Evolutionary conservation across 2,888 invertebrate genomes (phyloP).

Genomic region (Drosophila rubida): DNA sequence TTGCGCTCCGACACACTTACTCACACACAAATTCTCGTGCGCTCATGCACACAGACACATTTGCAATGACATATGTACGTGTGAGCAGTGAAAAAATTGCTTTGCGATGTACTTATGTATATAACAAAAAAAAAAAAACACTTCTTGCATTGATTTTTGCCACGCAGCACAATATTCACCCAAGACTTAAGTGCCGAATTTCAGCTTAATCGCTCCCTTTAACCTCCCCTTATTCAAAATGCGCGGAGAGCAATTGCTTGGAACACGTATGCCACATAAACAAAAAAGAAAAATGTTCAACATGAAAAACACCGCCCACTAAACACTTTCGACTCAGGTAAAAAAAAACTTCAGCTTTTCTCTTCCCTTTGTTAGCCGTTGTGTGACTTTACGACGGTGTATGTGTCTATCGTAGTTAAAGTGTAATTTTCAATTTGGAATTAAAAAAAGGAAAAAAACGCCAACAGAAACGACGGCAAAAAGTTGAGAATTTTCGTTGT

Average conservation of each 20-base stretch:
- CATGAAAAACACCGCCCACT: constrained; percentile 62
- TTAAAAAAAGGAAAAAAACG: constrained; percentile 4
- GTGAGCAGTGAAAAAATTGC: constrained; percentile 44
- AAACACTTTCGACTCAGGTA: constrained; percentile 26
- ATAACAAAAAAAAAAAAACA: constrained; percentile 32
- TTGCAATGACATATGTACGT: constrained; percentile 40
- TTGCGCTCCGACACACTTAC: constrained; percentile 74
- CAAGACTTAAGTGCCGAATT: constrained; percentile 16
- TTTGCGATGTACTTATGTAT: constrained; percentile 19
- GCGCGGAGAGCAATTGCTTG: constrained; percentile 40
- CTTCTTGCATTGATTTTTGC: constrained; percentile 65
- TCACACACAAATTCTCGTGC: constrained; percentile 34
- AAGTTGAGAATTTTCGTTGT: constrained; percentile 17
- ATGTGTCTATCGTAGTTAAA: constrained; percentile 14
- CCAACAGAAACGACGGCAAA: constrained; percentile 28
- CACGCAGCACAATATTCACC: constrained; percentile 47
- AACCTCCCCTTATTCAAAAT: constrained; percentile 5
- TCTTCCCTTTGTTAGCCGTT: constrained; percentile 7
- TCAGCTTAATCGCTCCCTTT: not conserved
- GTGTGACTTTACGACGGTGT: constrained; percentile 1
- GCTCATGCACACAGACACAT: constrained; percentile 33
- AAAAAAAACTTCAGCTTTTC: constrained; percentile 23
- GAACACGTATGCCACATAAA: constrained; percentile 67
- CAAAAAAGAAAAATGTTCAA: constrained; percentile 52
- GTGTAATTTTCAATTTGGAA: constrained; percentile 20